Percentiles rank a stretch among this genome's conserved stretches.
Conservation (phyloP, 2,888 invertebrate species). For the Pedicia rivosa region DNA sequence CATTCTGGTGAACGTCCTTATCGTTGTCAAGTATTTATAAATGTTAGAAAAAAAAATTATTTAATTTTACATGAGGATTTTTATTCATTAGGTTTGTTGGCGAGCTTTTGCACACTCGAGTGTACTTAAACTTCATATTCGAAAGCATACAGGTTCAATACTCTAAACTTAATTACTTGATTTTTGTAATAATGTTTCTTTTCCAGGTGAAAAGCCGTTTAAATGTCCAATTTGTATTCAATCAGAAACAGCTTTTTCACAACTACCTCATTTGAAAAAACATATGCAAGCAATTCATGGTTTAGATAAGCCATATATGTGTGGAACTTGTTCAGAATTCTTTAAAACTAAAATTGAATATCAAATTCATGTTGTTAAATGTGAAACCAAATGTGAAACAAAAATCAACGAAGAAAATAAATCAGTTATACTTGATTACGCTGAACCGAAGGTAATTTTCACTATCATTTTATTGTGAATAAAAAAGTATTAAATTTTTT, state of each 20-base stretch:
- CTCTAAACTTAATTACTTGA: too few relatives aligned
- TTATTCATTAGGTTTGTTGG: conserved; percentile 39
- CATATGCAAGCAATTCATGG: conserved; percentile 78
- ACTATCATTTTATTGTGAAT: too few relatives aligned
- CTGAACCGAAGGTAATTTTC: background rate
- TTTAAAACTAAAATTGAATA: conserved; percentile 62
- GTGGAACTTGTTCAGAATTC: conserved; percentile 52
- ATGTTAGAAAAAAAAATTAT: background rate
- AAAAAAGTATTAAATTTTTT: too few relatives aligned
- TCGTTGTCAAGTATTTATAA: conserved; percentile 46
- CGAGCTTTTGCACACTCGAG: conserved; percentile 72
- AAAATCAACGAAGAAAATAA: too few relatives aligned
- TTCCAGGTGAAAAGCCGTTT: conserved; percentile 79
- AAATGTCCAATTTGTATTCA: conserved; percentile 45
- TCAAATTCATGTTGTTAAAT: conserved; percentile 43
- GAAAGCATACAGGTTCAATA: conserved; percentile 68
- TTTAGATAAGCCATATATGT: conserved; percentile 60
- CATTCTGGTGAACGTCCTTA: conserved; percentile 76
- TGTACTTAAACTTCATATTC: conserved; percentile 65
- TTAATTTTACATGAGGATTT: conserved; percentile 15
- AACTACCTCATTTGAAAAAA: conserved; percentile 73
- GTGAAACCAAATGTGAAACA: too few relatives aligned
- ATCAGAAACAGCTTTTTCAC: conserved; percentile 53
- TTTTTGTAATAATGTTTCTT: too few relatives aligned
- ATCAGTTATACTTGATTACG: too few relatives aligned